phyloP scores from a whole-genome alignment of 2,113 vertebrate genomes.

The Amazona guildingii region DNA sequence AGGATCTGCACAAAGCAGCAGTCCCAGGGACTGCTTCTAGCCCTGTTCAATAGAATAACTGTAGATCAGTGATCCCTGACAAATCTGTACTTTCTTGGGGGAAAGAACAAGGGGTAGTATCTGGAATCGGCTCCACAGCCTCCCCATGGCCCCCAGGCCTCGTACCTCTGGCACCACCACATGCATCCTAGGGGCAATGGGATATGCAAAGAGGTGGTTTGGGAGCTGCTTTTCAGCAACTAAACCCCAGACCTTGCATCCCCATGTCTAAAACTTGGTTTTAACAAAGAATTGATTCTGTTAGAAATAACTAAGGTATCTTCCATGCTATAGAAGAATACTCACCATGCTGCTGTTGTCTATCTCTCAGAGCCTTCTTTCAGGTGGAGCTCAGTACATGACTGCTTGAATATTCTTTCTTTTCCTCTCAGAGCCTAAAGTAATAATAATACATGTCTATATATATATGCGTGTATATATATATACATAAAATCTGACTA shows the following conservation, averaged over 20 bases:
- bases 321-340: background rate
- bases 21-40: background rate
- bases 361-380: background rate
- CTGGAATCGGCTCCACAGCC: background rate
- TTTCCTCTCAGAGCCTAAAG: constrained; percentile 40
- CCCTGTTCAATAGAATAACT: background rate
- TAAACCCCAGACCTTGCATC: background rate
- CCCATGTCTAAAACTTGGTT: background rate
- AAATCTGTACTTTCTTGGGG: fast-evolving
- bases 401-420: background rate
- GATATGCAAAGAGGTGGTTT: background rate
- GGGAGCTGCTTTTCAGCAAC: background rate
- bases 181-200: background rate
- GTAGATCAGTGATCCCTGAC: background rate
- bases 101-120: background rate
- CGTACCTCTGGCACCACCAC: background rate
- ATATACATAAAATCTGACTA: background rate
- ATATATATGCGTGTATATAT: background rate
- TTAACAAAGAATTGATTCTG: background rate
- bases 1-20: background rate
- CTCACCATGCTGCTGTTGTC: constrained; percentile 54
- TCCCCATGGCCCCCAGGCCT: background rate
- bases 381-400: background rate
- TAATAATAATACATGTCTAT: background rate
- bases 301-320: background rate